Base-by-base conservation (phyloP, 1,140 invertebrate genomes). In the Zaprionus lachaisei region DNA sequence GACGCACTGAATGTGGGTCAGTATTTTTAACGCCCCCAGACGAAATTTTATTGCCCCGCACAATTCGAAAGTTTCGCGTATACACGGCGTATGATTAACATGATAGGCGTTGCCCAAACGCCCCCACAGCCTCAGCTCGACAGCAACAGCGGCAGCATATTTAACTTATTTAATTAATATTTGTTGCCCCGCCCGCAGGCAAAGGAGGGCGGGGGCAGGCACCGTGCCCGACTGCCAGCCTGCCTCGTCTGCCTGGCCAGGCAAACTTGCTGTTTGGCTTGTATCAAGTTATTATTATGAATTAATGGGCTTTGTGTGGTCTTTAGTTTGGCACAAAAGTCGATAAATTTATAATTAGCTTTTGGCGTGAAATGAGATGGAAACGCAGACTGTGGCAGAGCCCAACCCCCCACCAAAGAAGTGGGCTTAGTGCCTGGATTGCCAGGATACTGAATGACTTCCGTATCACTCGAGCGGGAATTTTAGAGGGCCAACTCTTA, bases 341-440 rank as follows among this genome's bases (percentile, higher is more conserved):
- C 77, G 68, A 79, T 78, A 78, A 86, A 83, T 86, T 77, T 83
- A 79, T 83, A 83, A 87, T 86, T 83, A 87, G 77, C 69, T 57
- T 66, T 72, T 68, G 71, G 66, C 69, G 82, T 63, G 69, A 79
- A 82, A 72, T 77, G 83, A 73, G 74, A 56, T 55, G 57, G 34
- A 55, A 72, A 57, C 69, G n/a, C 41, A 80, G 54, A 41, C 56
- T 54, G 67, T 37, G 28, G 12, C 64, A 20, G 63, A 47, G 26
- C 64, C 24, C 24, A 24, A 24, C 24, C 24, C 24, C 9, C 28
- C 28, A 9, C 28, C 34, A 55, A 37, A 44, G 38, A 57, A 64
- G 26, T 64, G 24, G 24, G n/a, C 51, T 44, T 7, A 28, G 24
- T 34, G 51, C 9, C 26, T 12, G 20, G 31, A 17, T 31, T 31